phyloP scores from a whole-genome alignment of 2,888 invertebrate genomes.

The Leptinotarsa tumamoca region DNA sequence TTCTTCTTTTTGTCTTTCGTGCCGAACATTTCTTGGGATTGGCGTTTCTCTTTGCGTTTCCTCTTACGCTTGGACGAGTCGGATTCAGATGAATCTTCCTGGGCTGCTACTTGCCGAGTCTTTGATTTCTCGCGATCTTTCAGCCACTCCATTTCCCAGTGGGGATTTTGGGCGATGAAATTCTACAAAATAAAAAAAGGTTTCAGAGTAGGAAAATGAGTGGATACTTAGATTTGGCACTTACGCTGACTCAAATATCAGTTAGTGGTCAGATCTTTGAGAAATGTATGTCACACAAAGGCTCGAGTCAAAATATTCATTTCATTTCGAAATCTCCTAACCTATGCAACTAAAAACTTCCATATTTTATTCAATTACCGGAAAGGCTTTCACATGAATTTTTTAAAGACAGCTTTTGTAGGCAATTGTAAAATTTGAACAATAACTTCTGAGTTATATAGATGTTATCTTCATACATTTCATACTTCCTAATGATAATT shows the following conservation, averaged over 20 bases:
- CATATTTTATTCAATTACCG: no score
- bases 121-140: constrained; percentile 75
- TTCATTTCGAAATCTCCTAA: constrained; percentile 84
- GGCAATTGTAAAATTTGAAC: no score
- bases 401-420: no score
- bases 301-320: constrained; percentile 56
- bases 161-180: constrained; percentile 86
- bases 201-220: not conserved
- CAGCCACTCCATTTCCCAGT: constrained; percentile 90
- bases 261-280: no score
- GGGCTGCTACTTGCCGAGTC: constrained; percentile 53
- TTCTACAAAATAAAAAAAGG: constrained; percentile 68
- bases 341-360: no score
- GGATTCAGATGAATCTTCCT: constrained; percentile 45
- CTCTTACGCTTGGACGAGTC: constrained; percentile 49
- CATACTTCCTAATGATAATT: no score
- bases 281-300: not conserved
- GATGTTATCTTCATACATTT: no score
- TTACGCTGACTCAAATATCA: not conserved
- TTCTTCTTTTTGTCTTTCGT: constrained; percentile 71
- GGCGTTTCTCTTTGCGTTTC: constrained; percentile 55
- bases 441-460: no score
- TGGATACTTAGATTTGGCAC: constrained; percentile 2
- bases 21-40: constrained; percentile 46
- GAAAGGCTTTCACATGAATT: no score